A percentile compares a stretch with the other conserved stretches of the same genome.
phyloP scores from a whole-genome alignment of 2,888 invertebrate genomes.

The Ptilodon capucinus region DNA sequence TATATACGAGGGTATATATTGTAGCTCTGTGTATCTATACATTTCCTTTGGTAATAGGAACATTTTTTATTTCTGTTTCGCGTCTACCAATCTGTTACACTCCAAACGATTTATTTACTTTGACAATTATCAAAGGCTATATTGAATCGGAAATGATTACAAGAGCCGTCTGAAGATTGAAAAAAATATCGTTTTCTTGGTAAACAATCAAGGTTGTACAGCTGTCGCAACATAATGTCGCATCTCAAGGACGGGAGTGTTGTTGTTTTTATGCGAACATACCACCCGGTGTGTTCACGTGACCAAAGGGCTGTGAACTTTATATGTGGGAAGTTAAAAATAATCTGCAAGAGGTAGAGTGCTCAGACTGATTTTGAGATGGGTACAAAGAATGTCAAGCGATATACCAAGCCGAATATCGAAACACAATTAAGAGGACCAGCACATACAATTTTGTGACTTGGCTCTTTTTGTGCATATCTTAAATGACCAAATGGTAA shows the following conservation, averaged over 20 bases:
- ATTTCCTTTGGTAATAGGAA: background rate
- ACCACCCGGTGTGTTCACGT: background rate
- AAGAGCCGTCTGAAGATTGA: background rate
- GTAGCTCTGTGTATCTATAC: background rate
- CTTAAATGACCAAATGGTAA: too few species aligned
- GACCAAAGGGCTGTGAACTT: background rate
- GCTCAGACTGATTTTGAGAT: too few species aligned
- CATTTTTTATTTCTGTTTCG: background rate
- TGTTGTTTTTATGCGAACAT: constrained; percentile 13
- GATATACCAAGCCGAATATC: too few species aligned
- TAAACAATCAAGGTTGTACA: constrained; percentile 11
- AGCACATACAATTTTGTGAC: too few species aligned
- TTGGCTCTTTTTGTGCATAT: too few species aligned
- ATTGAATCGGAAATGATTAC: background rate
- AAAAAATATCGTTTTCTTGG: constrained; percentile 6
- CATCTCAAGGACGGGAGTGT: background rate
- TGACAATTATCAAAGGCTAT: background rate
- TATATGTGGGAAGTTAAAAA: background rate
- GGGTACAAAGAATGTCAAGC: too few species aligned
- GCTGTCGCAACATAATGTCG: constrained; percentile 6
- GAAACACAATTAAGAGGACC: too few species aligned
- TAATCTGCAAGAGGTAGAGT: too few species aligned
- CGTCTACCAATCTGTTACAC: background rate
- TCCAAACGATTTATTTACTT: background rate
- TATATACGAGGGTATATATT: too few species aligned